Percentiles rank a stretch among this genome's conserved stretches.
Evolutionary conservation across 2,113 vertebrate species (phyloP).

Genomic region (Coregonus clupeaformis): DNA sequence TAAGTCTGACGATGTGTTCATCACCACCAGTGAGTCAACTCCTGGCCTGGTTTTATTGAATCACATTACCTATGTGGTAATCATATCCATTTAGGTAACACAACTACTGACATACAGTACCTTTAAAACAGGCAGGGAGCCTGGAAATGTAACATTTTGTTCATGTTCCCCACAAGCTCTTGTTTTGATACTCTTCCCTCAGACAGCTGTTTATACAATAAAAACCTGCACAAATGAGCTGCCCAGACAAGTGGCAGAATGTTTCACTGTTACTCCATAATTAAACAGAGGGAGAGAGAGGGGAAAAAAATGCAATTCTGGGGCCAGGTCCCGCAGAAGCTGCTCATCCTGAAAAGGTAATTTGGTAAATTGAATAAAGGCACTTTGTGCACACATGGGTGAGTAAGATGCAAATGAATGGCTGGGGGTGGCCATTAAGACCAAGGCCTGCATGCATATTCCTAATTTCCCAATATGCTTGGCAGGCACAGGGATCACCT

Average conservation of each 20-base stretch:
- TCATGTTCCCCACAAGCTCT: not conserved
- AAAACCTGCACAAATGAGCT: not conserved
- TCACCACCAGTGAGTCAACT: not conserved
- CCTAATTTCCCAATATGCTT: not conserved
- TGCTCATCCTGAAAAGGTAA: not conserved
- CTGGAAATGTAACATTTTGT: not conserved
- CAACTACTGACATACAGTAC: not conserved
- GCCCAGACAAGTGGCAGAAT: no score
- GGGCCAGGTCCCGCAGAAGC: not conserved
- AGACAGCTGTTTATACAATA: not conserved
- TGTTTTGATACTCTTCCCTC: not conserved
- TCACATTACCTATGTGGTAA: not conserved
- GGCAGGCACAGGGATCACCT: not conserved
- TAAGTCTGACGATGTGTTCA: no score
- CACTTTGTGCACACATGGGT: slow-evolving; percentile 2
- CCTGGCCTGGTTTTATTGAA: not conserved
- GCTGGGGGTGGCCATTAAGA: not conserved
- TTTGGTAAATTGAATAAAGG: slow-evolving; percentile 14
- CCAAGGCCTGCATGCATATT: not conserved
- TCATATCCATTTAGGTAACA: not conserved
- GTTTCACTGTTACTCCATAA: not conserved
- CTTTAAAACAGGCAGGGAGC: not conserved
- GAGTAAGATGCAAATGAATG: slow-evolving; percentile 6
- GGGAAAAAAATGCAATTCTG: not conserved
- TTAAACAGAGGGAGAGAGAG: not conserved